Evolutionary conservation across 2,113 vertebrate genomes (phyloP).

Genomic region (Nematolebias whitei): DNA sequence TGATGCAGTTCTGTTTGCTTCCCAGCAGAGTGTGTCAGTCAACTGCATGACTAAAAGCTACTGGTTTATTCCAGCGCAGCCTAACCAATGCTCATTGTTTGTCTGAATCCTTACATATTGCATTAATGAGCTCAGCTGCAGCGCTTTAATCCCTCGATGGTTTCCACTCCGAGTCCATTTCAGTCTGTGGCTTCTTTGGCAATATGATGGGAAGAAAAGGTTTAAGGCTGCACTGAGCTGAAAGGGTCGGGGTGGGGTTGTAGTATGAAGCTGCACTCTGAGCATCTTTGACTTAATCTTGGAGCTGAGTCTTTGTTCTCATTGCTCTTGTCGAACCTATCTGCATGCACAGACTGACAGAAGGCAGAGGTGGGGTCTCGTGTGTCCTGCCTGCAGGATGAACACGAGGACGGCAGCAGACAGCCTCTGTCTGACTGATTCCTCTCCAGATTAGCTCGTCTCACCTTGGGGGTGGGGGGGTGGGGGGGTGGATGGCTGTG

Average conservation of each 20-base stretch:
- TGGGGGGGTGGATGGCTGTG: constrained; percentile 27
- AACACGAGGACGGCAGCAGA: constrained; percentile 56
- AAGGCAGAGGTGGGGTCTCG: constrained; percentile 35
- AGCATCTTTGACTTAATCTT: constrained; percentile 12
- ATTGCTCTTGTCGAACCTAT: constrained; percentile 40
- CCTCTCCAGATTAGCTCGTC: constrained; percentile 50
- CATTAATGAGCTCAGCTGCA: constrained; percentile 19
- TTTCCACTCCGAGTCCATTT: constrained; percentile 14
- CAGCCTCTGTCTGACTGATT: constrained; percentile 42
- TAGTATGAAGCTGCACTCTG: constrained; percentile 7
- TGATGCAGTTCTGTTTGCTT: constrained; percentile 33
- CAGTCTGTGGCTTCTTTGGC: constrained; percentile 27
- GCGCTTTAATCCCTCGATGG: constrained; percentile 24
- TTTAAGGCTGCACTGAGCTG: too few relatives aligned
- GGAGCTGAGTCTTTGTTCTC: constrained; percentile 27
- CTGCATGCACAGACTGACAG: constrained; percentile 18
- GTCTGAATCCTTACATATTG: constrained; percentile 13
- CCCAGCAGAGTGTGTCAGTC: constrained; percentile 75
- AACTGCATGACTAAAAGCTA: constrained; percentile 1
- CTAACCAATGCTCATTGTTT: constrained; percentile 11
- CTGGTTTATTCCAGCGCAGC: constrained; percentile 17
- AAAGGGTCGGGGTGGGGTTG: too few relatives aligned
- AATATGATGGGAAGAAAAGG: constrained; percentile 8
- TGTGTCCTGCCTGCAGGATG: constrained; percentile 46
- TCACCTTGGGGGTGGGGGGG: constrained; percentile 34